These are phyloP conservation scores for Dreissena polymorpha DNA, from an alignment of 1,140 invertebrate species.

Conservation along the genomic window DNA sequence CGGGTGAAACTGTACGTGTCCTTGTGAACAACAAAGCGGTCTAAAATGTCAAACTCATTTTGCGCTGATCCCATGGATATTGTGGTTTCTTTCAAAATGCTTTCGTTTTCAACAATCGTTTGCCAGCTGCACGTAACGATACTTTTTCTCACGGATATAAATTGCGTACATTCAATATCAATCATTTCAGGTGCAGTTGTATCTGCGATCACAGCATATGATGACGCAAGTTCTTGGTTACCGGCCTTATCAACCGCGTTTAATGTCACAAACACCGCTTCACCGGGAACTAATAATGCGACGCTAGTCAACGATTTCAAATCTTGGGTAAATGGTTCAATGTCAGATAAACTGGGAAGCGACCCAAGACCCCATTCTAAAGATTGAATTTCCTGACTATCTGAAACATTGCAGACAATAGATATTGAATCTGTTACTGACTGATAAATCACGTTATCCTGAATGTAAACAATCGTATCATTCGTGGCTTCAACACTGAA, in stretches of 20 bases:
- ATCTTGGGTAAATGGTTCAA: constrained; percentile 72
- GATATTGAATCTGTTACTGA: constrained; percentile 17
- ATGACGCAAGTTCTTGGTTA: constrained; percentile 5
- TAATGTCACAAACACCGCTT: constrained; percentile 10
- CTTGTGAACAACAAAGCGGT: constrained; percentile 79
- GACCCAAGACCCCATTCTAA: constrained; percentile 30
- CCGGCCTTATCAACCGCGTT: constrained; percentile 21
- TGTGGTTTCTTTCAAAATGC: neutral
- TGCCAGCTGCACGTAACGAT: constrained; percentile 25
- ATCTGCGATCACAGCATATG: constrained; percentile 31
- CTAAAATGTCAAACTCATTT: constrained; percentile 11
- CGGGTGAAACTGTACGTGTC: constrained; percentile 81
- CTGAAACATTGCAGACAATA: constrained; percentile 39
- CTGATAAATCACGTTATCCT: constrained; percentile 41
- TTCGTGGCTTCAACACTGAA: too few species aligned
- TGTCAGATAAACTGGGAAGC: constrained; percentile 39
- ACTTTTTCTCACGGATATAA: constrained; percentile 10
- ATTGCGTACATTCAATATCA: constrained; percentile 25
- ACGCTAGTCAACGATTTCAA: constrained; percentile 21
- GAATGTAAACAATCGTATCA: constrained; percentile 57
- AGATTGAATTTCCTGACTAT: constrained; percentile 10
- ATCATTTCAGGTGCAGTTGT: constrained; percentile 11
- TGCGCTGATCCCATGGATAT: constrained; percentile 21
- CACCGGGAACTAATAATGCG: constrained; percentile 4
- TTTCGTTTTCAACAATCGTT: constrained; percentile 29